Evolutionary conservation across 2,113 vertebrate genomes (phyloP), one percentile per base, ranked within the genome.

Genomic region (Melanotaenia duboulayi): DNA sequence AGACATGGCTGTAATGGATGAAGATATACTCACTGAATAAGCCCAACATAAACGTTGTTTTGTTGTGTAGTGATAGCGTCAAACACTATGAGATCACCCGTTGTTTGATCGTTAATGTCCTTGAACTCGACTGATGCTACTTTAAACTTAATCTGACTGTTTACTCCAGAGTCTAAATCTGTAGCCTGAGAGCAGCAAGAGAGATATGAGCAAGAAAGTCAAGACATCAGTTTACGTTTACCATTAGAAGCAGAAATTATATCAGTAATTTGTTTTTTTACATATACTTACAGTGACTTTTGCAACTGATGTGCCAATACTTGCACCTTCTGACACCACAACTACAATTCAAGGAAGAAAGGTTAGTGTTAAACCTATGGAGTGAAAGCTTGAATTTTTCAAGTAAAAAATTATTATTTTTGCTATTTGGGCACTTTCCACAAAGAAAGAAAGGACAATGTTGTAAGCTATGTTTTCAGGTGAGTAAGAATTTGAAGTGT

Each of bases 111-210:
- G 0, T 56, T 72, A 11, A 46, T 80, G 24, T 92, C 2, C 54
- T 91, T 2, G n/a, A 97, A 94, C 23, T 92, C 13, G 42, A 94
- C 90, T 0, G 1, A 12, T 12, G 51, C 0, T 1, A 98, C 93
- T 72, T 87, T 51, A 88, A 99, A 98, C 0, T 1, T 2, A 17
- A 97, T 94, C 73, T 11, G 0, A 1, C 85, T 87, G 0, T 94
- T 90, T 0, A 0, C 1, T 23, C 83, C 96, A 0, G 94, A 89
- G 85, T 99, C 98, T 1, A 50, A 51, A 0, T 99, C 98, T 2
- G 19, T 90, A 71, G 96, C 97, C 98, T 99, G 72, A 49, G 10
- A 74, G 44, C 13, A 52, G 24, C 19, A 65, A 50, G 57, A 74
- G 37, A 12, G 4, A 65, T 0, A 44, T 3, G 22, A 63, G 14